phyloP scores from a whole-genome alignment of 2,113 vertebrate genomes.

The Bagarius yarrelli region DNA sequence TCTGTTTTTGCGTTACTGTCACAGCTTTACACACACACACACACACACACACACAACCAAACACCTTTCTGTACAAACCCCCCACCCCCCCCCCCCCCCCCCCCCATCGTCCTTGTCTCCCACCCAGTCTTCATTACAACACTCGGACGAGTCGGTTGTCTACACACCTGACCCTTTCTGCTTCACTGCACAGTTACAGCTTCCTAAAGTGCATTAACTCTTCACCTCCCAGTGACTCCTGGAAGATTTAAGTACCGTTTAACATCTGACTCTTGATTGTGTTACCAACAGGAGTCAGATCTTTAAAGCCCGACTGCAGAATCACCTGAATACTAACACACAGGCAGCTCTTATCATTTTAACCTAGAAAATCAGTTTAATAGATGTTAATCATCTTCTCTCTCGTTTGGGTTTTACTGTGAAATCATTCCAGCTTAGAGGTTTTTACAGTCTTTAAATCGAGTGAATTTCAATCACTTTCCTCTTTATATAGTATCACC shows the following conservation, averaged over 20 bases:
- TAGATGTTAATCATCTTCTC: background rate
- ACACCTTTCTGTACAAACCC: background rate
- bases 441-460: background rate
- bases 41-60: background rate
- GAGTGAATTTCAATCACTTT: background rate
- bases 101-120: too few relatives aligned
- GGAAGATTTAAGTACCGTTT: background rate
- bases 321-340: background rate
- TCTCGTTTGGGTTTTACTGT: background rate
- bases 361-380: background rate
- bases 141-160: background rate
- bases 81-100: background rate
- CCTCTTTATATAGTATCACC: background rate
- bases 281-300: background rate
- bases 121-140: background rate
- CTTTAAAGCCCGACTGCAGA: background rate
- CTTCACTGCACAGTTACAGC: background rate
- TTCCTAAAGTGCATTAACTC: background rate
- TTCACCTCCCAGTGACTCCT: background rate
- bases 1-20: background rate
- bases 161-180: background rate
- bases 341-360: background rate
- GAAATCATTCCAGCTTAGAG: background rate
- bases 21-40: background rate
- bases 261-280: background rate